A percentile compares a stretch with the other conserved stretches of the same genome.
These are phyloP conservation scores for Dendrolimus kikuchii DNA, from an alignment of 1,140 invertebrate genomes.

Conservation along the genomic window DNA sequence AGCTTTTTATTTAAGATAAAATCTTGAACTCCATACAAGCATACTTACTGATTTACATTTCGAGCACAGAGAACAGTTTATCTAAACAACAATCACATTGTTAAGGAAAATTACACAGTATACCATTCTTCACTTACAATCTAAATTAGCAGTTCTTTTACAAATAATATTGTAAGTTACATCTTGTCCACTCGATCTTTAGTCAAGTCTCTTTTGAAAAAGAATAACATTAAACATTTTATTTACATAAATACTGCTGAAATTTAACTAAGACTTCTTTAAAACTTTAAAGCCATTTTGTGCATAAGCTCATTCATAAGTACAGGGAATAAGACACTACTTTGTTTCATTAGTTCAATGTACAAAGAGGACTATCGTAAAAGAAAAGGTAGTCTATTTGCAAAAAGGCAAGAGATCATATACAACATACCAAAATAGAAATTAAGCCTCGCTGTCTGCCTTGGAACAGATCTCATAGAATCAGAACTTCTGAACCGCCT, in stretches of 20 bases:
- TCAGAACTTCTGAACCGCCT: constrained; percentile 87
- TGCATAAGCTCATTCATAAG: background rate
- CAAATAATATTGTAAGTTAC: too few species aligned
- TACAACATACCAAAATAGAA: constrained; percentile 93
- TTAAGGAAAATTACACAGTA: too few species aligned
- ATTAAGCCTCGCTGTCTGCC: constrained; percentile 92
- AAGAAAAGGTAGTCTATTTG: constrained; percentile 72
- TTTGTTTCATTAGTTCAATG: background rate
- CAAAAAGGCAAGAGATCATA: constrained; percentile 83
- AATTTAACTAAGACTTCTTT: background rate
- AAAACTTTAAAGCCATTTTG: background rate
- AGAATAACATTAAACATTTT: too few species aligned
- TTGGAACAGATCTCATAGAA: constrained; percentile 86
- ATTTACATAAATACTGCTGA: too few species aligned
- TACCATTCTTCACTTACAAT: too few species aligned
- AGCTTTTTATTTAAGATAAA: background rate
- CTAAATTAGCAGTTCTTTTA: too few species aligned
- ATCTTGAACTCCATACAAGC: background rate
- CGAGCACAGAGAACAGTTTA: too few species aligned
- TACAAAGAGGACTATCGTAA: constrained; percentile 24
- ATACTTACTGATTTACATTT: too few species aligned
- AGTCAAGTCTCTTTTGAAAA: too few species aligned
- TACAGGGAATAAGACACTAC: background rate
- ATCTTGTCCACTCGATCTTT: too few species aligned
- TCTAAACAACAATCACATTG: too few species aligned